phyloP scores from a whole-genome alignment of 2,888 invertebrate species.

The Caenorhabditis angaria region DNA sequence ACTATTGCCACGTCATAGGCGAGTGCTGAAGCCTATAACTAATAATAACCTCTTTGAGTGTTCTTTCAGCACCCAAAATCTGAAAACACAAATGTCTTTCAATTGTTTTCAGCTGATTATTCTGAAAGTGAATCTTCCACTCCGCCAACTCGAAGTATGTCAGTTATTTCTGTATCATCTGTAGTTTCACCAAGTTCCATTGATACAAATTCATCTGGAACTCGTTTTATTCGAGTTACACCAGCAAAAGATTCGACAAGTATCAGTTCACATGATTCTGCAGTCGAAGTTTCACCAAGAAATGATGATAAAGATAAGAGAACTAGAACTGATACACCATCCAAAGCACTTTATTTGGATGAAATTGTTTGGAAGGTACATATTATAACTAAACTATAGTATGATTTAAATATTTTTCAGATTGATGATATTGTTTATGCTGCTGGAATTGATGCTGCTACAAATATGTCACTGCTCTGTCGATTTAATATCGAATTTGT shows the following conservation, averaged over 20 bases:
- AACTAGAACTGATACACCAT: background rate
- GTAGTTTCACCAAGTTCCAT: conserved; percentile 22
- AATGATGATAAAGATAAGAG: conserved; percentile 6
- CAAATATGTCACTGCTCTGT: conserved; percentile 74
- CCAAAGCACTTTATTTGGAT: conserved; percentile 47
- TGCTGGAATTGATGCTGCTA: conserved; percentile 74
- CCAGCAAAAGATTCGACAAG: conserved; percentile 24
- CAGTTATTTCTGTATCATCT: conserved; percentile 35
- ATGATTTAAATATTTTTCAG: conserved; percentile 39
- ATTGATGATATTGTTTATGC: conserved; percentile 72
- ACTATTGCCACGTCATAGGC: no score
- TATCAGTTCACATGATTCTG: conserved; percentile 7
- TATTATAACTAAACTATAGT: background rate
- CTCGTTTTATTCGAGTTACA: conserved; percentile 31
- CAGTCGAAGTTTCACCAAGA: conserved; percentile 6
- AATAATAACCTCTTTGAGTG: no score
- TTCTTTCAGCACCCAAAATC: no score
- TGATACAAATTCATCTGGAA: conserved; percentile 9
- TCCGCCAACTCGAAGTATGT: conserved; percentile 30
- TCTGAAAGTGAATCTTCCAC: conserved; percentile 10
- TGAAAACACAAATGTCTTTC: background rate
- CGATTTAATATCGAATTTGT: conserved; percentile 73
- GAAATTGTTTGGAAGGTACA: conserved; percentile 62
- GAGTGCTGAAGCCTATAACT: no score
- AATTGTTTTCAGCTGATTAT: conserved; percentile 19